Base-by-base conservation (phyloP, 1,140 invertebrate genomes). In the Lordiphosa stackelbergi region DNA sequence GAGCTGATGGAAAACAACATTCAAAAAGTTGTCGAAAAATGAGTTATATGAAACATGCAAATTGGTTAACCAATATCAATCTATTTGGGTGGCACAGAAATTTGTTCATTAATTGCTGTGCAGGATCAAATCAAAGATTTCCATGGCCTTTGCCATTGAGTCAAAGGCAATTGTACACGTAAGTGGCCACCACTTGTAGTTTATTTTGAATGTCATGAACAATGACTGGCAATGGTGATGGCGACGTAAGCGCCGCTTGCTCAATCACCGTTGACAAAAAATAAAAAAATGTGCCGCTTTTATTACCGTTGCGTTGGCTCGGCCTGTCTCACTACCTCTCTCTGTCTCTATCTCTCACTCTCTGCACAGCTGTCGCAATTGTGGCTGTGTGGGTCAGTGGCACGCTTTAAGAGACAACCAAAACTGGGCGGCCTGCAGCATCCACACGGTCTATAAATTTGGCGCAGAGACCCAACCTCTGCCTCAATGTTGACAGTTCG, bases 141-240 rank as follows among this genome's bases (percentile, higher is more conserved):
- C 24, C 24, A 31, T 46, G 43, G 24, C 47, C 28, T 31, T 31
- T 31, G 7, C 28, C 28, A n/a, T 5, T 11, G 7, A 35, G 24
- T 35, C 46, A 64, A 56, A 65, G 63, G 35, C 43, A 19, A 56
- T 46, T 49, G 61, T 8, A 42, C 63, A 40, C 36, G 47, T 55
- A 28, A 66, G 58, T 58, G 42, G 53, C 40, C 62, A 51, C 69
- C 72, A 69, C 53, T 81, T 69, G 52, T 64, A 61, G 59, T 77
- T 60, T 51, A 45, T 75, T 79, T 81, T 83, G 77, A 83, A 83
- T 83, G 77, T 83, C 77, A 83, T 83, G 77, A 83, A 73, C 77
- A 83, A 83, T 83, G 59, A 69, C 49, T 83, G 66, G 58, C 71
- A 41, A 54, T 68, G 53, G 62, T 38, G 36, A 16, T 60, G 52